Base-by-base conservation (phyloP, 2,797 vertebrate genomes). In the Todus mexicanus region DNA sequence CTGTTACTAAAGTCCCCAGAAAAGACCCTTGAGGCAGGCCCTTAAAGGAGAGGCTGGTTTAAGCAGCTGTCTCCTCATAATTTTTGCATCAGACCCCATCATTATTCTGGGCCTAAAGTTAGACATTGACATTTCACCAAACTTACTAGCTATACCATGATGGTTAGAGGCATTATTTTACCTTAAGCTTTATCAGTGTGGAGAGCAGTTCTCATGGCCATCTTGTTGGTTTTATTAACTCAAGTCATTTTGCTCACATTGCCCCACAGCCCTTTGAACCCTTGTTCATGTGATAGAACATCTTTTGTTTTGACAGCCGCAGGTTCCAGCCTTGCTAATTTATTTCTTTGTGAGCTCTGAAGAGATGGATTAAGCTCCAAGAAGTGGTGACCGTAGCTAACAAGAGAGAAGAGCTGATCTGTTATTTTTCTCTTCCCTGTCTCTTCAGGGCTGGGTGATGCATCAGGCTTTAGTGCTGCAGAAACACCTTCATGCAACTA, bases 261-360 rank as follows among this genome's bases (percentile, higher is more conserved):
- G 35, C 8, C 15, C 9, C 27, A 10, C 5, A 86, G 20, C 33
- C 29, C n/a, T 87, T 61, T 3, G 9, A 84, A 43, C 10, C 6
- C n/a, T 35, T 3, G 7, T 19, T 50, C 22, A 43, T 45, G 29
- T 59, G 64, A 82, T 14, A 50, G 54, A 88, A 74, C 59, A 80
- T 38, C 45, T 91, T 91, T 65, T 57, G 26, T 48, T 87, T 94
- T 89, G 75, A 53, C 72, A 87, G 60, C 48, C 85, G 57, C 35
- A 48, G 23, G n/a, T 25, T 91, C 79, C 50, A 47, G 11, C 26
- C 21, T 42, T 72, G 29, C 72, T 84, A 71, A 74, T 86, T 74
- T 71, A 72, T 89, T 89, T 90, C 12, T 72, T 71, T 81, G 40
- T 65, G 23, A 43, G 27, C 14, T 80, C 42, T 86, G 57, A 91